Evolutionary conservation across 2,113 vertebrate species (phyloP), one percentile per base, ranked within the genome.

Genomic region (Nycticebus coucang): DNA sequence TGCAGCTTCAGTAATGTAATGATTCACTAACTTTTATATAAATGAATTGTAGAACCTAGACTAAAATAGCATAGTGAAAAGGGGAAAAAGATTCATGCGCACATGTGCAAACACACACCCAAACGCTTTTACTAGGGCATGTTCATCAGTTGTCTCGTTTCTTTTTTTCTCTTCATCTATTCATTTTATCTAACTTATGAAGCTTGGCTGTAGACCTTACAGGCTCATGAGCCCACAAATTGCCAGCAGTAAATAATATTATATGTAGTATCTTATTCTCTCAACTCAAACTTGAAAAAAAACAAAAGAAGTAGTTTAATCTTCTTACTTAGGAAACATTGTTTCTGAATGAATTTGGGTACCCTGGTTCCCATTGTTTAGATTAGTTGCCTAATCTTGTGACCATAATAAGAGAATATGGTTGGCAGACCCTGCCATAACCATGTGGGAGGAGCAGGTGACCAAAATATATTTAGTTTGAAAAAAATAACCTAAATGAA

Each of bases 1-100:
- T 94, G 97, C 96, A 96, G 84, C 69, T 96, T 93, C 53, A 72
- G 75, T 68, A 83, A 37, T 72, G 71, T 79, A 93, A 91, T 87
- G 35, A 94, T 90, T 97, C 77, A 83, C 93, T 80, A 83, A 87
- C 89, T 96, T 91, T 74, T 87, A 37, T 78, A 95, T 87, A 88
- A 80, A 69, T n/a, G 92, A 77, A 79, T 64, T 95, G 93, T 92
- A 88, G 93, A 94, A 26, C 21, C 21, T 74, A 71, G 45, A 93
- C 82, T 91, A 66, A 94, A 94, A 91, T 22, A 87, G 79, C 30
- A 37, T 45, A 88, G 11, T 4, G n/a, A 60, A 86, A 66, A 12
- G 66, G 30, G 53, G 41, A 53, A 80, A 60, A 62, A 55, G 71
- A 75, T 19, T 71, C 77, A 68, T 24, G n/a, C 21, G 41, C 18